Evolutionary conservation across 2,888 invertebrate genomes (phyloP), one percentile per base, ranked within the genome.

Genomic region (Luffia ferchaultella): DNA sequence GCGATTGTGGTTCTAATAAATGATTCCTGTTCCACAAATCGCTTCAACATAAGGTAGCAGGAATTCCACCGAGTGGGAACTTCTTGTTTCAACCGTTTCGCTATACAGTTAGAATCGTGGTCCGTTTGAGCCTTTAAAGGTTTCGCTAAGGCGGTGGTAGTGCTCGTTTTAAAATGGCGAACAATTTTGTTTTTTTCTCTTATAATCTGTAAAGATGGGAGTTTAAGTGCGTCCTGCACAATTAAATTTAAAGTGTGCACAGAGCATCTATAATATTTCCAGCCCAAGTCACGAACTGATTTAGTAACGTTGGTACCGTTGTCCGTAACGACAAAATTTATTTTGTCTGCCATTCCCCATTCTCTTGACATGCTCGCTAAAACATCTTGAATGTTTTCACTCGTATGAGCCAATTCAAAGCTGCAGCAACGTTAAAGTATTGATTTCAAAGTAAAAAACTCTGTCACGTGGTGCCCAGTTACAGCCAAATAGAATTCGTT

Each of bases 201-300:
- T n/a, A n/a, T n/a, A n/a, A n/a, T n/a, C 5, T 57, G 3, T 5
- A 18, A 9, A 42, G 43, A 5, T 16, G 5, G 16, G 15, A 52
- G 12, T 16, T 16, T 44, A 18, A 59, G 40, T 0, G 55, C 53
- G 19, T 54, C 51, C 49, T 58, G 49, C 1, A 59, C 55, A 2
- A 59, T 57, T 40, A 60, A 50, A 45, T 63, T 63, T 18, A 62
- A 20, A 0, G 56, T 57, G 43, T 63, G 59, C 1, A 30, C 61
- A 40, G 47, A 60, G 46, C 60, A 61, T 5, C 60, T 60, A 45
- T 50, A 61, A 52, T 62, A 59, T 19, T 57, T 58, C 56, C 56
- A 59, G 0, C 46, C 49, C 42, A 55, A 46, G 2, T 52, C 50
- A 19, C 17, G 16, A 2, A 48, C 16, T 5, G 48, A 41, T 42